Conservation (phyloP, 2,888 invertebrate genomes). For the Chrysopilus asiliformis region DNA sequence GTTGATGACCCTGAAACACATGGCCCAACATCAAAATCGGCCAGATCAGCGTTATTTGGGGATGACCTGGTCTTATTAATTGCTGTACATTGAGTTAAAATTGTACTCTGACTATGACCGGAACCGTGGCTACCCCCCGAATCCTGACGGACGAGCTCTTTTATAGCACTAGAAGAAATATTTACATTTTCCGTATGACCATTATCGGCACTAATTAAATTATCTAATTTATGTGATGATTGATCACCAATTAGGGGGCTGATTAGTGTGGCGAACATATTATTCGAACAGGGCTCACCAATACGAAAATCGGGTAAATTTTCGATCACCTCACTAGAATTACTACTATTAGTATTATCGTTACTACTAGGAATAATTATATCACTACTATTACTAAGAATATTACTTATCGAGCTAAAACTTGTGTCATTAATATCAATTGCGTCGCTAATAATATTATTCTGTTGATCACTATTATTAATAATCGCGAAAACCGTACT, state of each 20-base stretch:
- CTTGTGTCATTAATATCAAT: too few species aligned
- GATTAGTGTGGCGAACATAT: slow-evolving; percentile 11
- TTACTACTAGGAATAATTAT: not conserved
- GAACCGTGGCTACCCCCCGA: slow-evolving; percentile 49
- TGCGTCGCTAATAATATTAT: too few species aligned
- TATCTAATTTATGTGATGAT: too few species aligned
- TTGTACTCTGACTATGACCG: slow-evolving; percentile 40
- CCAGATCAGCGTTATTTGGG: slow-evolving; percentile 41
- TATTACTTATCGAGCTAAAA: not conserved
- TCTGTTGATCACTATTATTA: too few species aligned
- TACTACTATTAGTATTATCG: slow-evolving; percentile 1
- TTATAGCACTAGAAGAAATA: slow-evolving; percentile 3
- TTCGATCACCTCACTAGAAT: slow-evolving; percentile 1
- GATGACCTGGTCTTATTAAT: slow-evolving; percentile 25
- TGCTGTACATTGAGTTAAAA: slow-evolving; percentile 55
- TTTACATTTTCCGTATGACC: not conserved
- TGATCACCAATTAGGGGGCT: slow-evolving; percentile 8
- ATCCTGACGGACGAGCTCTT: slow-evolving; percentile 32
- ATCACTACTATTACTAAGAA: not conserved
- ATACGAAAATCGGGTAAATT: slow-evolving; percentile 11
- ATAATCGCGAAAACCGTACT: not conserved
- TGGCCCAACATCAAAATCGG: slow-evolving; percentile 40
- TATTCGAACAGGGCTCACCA: slow-evolving; percentile 13
- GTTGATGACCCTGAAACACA: slow-evolving; percentile 19
- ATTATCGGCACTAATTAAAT: not conserved